These are phyloP conservation scores for Maccullochella peelii DNA, from an alignment of 2,113 vertebrate genomes.

Conservation along the genomic window DNA sequence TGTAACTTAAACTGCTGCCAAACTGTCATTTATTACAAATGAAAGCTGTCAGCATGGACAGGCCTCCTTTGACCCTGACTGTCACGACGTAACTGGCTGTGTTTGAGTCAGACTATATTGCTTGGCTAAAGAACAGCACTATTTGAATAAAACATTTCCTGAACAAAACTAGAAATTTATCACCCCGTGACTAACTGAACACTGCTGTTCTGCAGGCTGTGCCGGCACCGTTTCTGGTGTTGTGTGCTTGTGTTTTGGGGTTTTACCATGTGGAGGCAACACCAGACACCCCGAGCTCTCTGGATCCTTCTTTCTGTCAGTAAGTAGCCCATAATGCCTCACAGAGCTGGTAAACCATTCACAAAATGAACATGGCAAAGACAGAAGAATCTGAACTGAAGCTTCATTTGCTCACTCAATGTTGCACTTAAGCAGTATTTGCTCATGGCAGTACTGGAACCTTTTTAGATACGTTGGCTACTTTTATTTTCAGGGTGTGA, in stretches of 20 bases:
- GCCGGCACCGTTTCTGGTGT: slow-evolving; percentile 25
- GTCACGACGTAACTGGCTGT: background rate
- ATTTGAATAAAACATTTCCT: background rate
- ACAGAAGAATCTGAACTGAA: background rate
- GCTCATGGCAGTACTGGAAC: background rate
- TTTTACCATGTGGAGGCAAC: slow-evolving; percentile 37
- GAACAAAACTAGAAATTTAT: background rate
- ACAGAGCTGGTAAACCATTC: background rate
- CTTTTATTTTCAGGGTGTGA: background rate
- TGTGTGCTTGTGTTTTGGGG: slow-evolving; percentile 34
- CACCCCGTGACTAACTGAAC: background rate
- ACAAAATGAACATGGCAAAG: background rate
- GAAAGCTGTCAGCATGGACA: background rate
- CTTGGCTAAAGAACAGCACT: background rate
- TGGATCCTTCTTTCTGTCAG: slow-evolving; percentile 70
- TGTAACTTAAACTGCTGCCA: background rate
- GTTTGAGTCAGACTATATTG: background rate
- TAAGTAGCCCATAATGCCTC: slow-evolving; percentile 49
- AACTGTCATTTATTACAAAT: background rate
- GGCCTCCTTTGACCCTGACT: background rate
- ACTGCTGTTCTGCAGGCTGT: slow-evolving; percentile 52
- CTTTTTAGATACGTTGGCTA: background rate
- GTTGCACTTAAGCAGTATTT: background rate
- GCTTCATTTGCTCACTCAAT: slow-evolving; percentile 1
- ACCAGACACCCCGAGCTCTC: slow-evolving; percentile 8